Percentiles rank a stretch among this genome's conserved stretches.
Evolutionary conservation across 2,113 vertebrate species (phyloP).

Genomic region (Cygnus atratus): DNA sequence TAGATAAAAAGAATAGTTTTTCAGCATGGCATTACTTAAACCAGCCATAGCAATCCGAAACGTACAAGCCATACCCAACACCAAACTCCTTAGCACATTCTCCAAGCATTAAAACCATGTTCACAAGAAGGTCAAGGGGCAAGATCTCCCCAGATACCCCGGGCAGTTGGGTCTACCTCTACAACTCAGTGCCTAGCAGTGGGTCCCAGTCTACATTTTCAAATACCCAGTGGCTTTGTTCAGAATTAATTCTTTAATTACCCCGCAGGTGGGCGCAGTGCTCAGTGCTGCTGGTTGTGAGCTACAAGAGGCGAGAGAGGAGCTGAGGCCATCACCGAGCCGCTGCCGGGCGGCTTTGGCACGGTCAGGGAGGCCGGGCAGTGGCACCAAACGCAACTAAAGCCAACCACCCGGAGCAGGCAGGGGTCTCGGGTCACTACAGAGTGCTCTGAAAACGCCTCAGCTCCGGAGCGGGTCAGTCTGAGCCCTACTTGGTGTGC

Average conservation of each 20-base stretch:
- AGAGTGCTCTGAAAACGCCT: too few species aligned
- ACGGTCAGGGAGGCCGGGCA: too few species aligned
- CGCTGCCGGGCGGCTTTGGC: too few species aligned
- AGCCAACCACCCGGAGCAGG: too few species aligned
- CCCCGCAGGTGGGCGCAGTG: too few species aligned
- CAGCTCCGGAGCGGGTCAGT: background rate
- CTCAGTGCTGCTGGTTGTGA: too few species aligned
- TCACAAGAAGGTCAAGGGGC: background rate
- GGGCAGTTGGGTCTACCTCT: background rate
- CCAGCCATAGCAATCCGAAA: background rate
- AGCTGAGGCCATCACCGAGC: too few species aligned
- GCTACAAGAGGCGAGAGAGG: too few species aligned
- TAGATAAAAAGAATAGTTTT: background rate
- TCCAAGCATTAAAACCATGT: background rate
- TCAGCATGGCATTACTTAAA: background rate
- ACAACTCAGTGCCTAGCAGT: accelerated
- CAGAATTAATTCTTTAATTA: background rate
- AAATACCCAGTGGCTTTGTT: background rate
- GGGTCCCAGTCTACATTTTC: background rate
- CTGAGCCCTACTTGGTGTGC: accelerated
- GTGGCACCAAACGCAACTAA: too few species aligned
- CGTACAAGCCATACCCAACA: background rate
- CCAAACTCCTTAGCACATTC: background rate
- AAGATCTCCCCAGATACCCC: background rate
- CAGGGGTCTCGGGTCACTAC: too few species aligned